Conservation (phyloP, 2,888 invertebrate species). For the Spodoptera littoralis region DNA sequence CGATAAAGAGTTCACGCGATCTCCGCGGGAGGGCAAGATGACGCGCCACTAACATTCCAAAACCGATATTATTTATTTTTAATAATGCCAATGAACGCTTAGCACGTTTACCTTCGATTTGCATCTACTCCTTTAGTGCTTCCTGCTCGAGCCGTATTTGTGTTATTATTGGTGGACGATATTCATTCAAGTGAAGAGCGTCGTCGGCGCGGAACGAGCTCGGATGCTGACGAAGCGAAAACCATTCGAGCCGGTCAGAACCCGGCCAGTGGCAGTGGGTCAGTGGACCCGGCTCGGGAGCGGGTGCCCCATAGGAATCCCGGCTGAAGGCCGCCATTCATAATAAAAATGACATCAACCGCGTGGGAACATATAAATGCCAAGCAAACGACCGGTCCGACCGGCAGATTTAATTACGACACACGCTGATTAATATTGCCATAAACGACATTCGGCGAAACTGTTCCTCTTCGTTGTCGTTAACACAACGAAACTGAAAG, state of each 20-base stretch:
- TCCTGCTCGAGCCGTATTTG: slow-evolving; percentile 65
- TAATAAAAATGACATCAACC: slow-evolving; percentile 87
- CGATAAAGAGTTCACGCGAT: slow-evolving; percentile 83
- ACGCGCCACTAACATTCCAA: slow-evolving; percentile 80
- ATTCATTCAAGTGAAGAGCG: slow-evolving; percentile 69
- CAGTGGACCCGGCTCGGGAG: slow-evolving; percentile 74
- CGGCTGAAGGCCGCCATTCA: slow-evolving; percentile 76
- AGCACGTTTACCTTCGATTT: slow-evolving; percentile 81
- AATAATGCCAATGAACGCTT: slow-evolving; percentile 84
- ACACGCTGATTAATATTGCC: slow-evolving; percentile 77
- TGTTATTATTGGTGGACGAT: slow-evolving; percentile 64
- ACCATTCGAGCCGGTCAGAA: slow-evolving; percentile 65
- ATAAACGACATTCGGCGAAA: slow-evolving; percentile 74
- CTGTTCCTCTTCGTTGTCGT: slow-evolving; percentile 61
- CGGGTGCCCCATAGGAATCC: slow-evolving; percentile 66
- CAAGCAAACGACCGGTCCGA: slow-evolving; percentile 80
- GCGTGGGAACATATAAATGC: slow-evolving; percentile 86
- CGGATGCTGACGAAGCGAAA: slow-evolving; percentile 81
- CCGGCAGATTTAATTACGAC: slow-evolving; percentile 81
- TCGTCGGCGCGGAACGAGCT: slow-evolving; percentile 60
- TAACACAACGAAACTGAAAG: slow-evolving; percentile 80
- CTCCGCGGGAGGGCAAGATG: slow-evolving; percentile 84
- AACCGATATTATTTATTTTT: slow-evolving; percentile 84
- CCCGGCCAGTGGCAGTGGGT: slow-evolving; percentile 78
- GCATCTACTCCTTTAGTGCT: slow-evolving; percentile 68